Evolutionary conservation across 1,140 invertebrate genomes (phyloP), one percentile per base, ranked within the genome.

Genomic region (Asobara japonica): DNA sequence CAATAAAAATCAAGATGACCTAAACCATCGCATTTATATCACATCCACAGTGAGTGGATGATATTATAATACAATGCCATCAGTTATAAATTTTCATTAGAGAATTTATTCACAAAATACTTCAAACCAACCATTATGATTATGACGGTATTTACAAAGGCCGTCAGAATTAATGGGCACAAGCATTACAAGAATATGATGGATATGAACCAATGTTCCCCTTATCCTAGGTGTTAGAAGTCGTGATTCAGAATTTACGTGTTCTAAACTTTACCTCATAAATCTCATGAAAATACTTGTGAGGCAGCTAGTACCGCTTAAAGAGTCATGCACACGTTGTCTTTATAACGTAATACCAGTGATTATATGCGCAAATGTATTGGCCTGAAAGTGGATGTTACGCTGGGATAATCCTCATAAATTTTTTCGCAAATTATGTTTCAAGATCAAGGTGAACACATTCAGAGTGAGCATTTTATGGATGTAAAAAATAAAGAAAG

Each of bases 161-260:
- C 20, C 65, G 25, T 38, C 25, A 3, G 30, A 48, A 27, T 67
- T 41, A 67, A 67, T 67, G 65, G 38, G 11, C 22, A 16, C 13
- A 38, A 29, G 16, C 56, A 69, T 38, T 66, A 22, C 56, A 69
- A 56, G 45, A 51, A 51, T 69, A 69, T 56, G 66, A 56, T 69
- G 66, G 51, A 68, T 69, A 11, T 60, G 45, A 56, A 20, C 60
- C 56, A 56, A 60, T 33, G 16, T 25, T 22, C 31, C 20, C 25
- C 31, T 36, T 31, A 27, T 48, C 22, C 22, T 56, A 27, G 20
- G 22, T 10, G 22, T 56, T 56, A 16, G 8, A 22, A 69, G 27
- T 18, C 66, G 66, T 69, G 29, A 20, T 56, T 69, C 41, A 51
- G 30, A 51, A 69, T 69, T 69, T 61, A 69, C n/a, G 51, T 69